Conservation (phyloP, 1,140 invertebrate species). For the Leptopilina boulardi region DNA sequence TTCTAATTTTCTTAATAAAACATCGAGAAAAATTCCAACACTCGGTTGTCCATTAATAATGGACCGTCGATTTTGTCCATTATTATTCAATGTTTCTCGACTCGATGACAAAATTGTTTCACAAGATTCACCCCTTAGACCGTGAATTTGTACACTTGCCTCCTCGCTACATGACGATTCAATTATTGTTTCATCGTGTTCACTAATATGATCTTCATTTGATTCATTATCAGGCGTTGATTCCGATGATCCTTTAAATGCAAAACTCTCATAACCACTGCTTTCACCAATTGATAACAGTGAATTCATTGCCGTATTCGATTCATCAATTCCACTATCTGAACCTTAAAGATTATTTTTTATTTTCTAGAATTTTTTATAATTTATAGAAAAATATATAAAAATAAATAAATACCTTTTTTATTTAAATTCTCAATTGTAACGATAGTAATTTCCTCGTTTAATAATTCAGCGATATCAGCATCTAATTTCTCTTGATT, state of each 20-base stretch:
- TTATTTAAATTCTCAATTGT: constrained; percentile 47
- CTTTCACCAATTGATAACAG: constrained; percentile 86
- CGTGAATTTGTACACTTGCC: constrained; percentile 21
- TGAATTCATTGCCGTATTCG: constrained; percentile 64
- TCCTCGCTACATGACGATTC: constrained; percentile 45
- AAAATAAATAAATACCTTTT: constrained; percentile 23
- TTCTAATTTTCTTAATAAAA: constrained; percentile 89
- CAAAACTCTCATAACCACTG: constrained; percentile 90
- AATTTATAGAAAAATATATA: neutral
- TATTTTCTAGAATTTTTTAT: neutral
- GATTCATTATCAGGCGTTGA: constrained; percentile 64
- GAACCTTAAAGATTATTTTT: constrained; percentile 44
- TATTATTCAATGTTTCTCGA: neutral
- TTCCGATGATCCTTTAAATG: constrained; percentile 77
- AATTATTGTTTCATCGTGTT: constrained; percentile 72
- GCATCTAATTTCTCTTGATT: constrained; percentile 67
- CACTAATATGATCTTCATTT: constrained; percentile 67
- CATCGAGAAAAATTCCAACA: constrained; percentile 84
- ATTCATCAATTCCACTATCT: constrained; percentile 58
- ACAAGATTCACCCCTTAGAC: neutral
- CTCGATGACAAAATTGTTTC: neutral
- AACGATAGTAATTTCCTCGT: constrained; percentile 58
- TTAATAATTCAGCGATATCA: constrained; percentile 70
- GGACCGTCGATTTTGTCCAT: constrained; percentile 47
- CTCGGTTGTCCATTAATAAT: constrained; percentile 67